phyloP scores from a whole-genome alignment of 2,888 invertebrate genomes.

The Metalampra italica region DNA sequence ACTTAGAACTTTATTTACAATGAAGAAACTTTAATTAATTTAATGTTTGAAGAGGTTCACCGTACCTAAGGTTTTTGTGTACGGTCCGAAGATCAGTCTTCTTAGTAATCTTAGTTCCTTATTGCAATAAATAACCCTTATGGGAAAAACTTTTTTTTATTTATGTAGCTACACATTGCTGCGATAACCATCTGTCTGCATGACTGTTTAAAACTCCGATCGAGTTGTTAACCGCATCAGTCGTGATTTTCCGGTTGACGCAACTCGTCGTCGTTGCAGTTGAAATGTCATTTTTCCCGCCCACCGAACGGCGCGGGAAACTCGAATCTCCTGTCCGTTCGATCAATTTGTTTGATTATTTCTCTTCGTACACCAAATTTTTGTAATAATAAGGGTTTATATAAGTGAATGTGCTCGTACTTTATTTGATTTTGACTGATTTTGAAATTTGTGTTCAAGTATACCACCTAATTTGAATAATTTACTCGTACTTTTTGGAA shows the following conservation, averaged over 20 bases:
- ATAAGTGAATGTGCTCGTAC: too few species aligned
- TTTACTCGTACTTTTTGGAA: not conserved
- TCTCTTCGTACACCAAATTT: too few species aligned
- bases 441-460: not conserved
- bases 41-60: too few species aligned
- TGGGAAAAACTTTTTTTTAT: too few species aligned
- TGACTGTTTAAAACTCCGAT: constrained; percentile 33
- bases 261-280: constrained; percentile 36
- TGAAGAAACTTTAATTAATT: too few species aligned
- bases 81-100: too few species aligned
- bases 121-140: too few species aligned
- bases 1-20: too few species aligned
- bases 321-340: not conserved
- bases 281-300: constrained; percentile 39
- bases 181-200: constrained; percentile 10
- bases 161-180: not conserved
- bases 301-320: constrained; percentile 7
- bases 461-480: too few species aligned
- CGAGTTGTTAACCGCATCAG: constrained; percentile 30
- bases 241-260: constrained; percentile 39
- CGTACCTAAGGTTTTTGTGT: too few species aligned
- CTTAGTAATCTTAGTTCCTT: too few species aligned
- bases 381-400: not conserved
- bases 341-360: not conserved
- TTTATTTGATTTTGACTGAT: too few species aligned